Evolutionary conservation across 2,113 vertebrate genomes (phyloP).

Genomic region (Octodon degus): DNA sequence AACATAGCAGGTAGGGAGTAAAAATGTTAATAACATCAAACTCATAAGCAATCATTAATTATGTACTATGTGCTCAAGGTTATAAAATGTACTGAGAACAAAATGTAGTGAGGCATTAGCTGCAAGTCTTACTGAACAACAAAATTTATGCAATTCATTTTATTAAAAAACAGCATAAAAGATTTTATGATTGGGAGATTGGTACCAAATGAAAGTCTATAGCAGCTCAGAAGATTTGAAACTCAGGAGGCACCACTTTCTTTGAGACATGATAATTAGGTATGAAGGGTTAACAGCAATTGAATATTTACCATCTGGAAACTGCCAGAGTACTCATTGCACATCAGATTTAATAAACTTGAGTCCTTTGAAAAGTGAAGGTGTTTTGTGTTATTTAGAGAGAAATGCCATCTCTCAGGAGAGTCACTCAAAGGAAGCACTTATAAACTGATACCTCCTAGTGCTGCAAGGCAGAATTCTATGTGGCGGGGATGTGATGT

Average conservation of each 20-base stretch:
- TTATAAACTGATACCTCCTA: conserved; percentile 49
- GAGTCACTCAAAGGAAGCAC: conserved; percentile 49
- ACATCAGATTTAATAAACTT: conserved; percentile 75
- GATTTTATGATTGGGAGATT: conserved; percentile 59
- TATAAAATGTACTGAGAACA: background rate
- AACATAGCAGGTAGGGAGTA: conserved; percentile 4
- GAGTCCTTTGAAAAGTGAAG: conserved; percentile 66
- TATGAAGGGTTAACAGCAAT: conserved; percentile 48
- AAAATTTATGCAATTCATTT: conserved; percentile 53
- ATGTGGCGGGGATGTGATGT: background rate
- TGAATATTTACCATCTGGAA: conserved; percentile 71
- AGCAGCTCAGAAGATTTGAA: conserved; percentile 66
- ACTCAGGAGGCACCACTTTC: conserved; percentile 21
- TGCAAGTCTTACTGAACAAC: conserved; percentile 22
- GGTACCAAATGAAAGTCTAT: conserved; percentile 26
- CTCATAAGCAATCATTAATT: conserved; percentile 46
- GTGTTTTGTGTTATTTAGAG: conserved; percentile 62
- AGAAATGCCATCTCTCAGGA: conserved; percentile 63
- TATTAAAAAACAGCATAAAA: conserved; percentile 1
- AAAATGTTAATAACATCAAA: conserved; percentile 24
- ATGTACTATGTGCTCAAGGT: background rate
- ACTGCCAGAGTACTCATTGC: conserved; percentile 67
- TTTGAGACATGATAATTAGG: conserved; percentile 80
- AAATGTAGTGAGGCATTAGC: conserved; percentile 9
- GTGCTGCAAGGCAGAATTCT: conserved; percentile 24